Evolutionary conservation across 1,140 invertebrate species (phyloP).

Genomic region (Agrypnia vestita): DNA sequence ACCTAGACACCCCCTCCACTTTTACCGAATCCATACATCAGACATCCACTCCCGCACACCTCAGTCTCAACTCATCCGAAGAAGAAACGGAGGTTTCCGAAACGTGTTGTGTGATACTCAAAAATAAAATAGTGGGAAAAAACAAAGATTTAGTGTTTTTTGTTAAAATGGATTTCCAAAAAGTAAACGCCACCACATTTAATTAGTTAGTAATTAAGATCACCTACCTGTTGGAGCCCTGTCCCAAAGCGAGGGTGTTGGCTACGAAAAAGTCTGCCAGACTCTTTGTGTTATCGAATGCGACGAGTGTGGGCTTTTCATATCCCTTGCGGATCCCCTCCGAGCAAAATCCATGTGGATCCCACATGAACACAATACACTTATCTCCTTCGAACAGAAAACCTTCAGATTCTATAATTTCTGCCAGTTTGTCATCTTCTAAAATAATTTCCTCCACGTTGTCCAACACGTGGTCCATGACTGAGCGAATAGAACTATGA

Average conservation of each 20-base stretch:
- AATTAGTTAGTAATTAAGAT: background rate
- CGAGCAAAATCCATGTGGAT: constrained; percentile 32
- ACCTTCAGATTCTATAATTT: background rate
- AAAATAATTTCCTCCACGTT: constrained; percentile 12
- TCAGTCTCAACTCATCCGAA: no score
- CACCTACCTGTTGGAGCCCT: constrained; percentile 35
- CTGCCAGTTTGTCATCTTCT: constrained; percentile 16
- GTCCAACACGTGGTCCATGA: background rate
- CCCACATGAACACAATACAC: constrained; percentile 44
- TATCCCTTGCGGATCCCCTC: constrained; percentile 16
- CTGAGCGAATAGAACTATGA: constrained; percentile 15
- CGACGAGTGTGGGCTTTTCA: constrained; percentile 15
- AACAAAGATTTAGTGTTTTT: no score
- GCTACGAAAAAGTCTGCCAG: constrained; percentile 28
- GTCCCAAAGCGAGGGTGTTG: constrained; percentile 14
- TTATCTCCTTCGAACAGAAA: background rate
- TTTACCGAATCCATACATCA: no score
- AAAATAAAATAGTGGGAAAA: no score
- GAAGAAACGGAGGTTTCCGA: no score
- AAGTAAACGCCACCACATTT: no score
- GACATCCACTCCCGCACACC: no score
- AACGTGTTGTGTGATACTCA: no score
- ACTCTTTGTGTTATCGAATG: constrained; percentile 3
- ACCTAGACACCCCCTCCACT: no score
- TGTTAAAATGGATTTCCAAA: no score